These are phyloP conservation scores for Diadegma fenestrale DNA, from an alignment of 2,888 invertebrate species.

Conservation along the genomic window DNA sequence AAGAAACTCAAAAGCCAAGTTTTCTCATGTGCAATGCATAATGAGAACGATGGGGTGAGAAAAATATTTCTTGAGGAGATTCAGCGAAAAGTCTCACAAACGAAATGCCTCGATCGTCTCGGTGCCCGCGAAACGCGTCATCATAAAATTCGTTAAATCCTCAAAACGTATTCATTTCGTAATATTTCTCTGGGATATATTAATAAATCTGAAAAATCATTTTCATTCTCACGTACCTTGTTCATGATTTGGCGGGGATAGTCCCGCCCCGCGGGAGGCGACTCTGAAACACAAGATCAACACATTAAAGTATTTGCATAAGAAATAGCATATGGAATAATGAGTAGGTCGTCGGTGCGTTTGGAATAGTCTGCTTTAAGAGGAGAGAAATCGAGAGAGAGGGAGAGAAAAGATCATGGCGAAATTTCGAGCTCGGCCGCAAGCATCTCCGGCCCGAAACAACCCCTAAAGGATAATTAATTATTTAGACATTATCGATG, in stretches of 20 bases:
- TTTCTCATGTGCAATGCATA: slow-evolving; percentile 85
- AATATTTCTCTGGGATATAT: too few relatives aligned
- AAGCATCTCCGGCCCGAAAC: slow-evolving; percentile 22
- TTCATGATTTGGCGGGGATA: slow-evolving; percentile 85
- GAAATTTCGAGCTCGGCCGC: slow-evolving; percentile 43
- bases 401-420: slow-evolving; percentile 1
- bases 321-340: not conserved
- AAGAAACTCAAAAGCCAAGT: slow-evolving; percentile 80
- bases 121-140: not conserved
- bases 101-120: not conserved
- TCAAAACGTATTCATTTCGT: not conserved
- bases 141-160: not conserved
- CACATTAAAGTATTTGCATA: not conserved
- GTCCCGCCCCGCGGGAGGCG: slow-evolving; percentile 82
- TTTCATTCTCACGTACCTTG: slow-evolving; percentile 80
- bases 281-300: slow-evolving; percentile 82
- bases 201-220: not conserved
- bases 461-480: slow-evolving; percentile 74
- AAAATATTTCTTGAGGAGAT: slow-evolving; percentile 71
- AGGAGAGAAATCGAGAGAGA: slow-evolving; percentile 16
- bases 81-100: slow-evolving; percentile 81
- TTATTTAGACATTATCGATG: slow-evolving; percentile 76
- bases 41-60: slow-evolving; percentile 77
- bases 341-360: slow-evolving; percentile 46
- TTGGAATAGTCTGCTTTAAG: slow-evolving; percentile 36